Conservation (phyloP, 2,888 invertebrate species). For the Ommatoiulus sabulosus region DNA sequence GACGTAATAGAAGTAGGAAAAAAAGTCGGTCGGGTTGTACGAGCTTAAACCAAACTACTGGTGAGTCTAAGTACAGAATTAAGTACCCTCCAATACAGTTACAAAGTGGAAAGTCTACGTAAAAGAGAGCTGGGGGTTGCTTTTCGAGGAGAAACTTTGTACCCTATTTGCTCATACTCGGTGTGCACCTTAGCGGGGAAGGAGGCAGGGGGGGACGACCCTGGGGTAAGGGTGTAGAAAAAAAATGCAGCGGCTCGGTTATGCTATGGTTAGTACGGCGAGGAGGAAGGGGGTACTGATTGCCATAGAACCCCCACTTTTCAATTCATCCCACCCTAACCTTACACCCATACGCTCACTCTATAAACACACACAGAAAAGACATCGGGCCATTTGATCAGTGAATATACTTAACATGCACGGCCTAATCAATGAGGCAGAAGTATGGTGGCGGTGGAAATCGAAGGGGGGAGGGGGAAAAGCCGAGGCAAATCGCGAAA, state of each 20-base stretch:
- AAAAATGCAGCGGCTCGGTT: slow-evolving; percentile 16
- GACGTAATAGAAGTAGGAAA: slow-evolving; percentile 52
- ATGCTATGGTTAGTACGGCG: slow-evolving; percentile 41
- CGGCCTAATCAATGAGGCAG: slow-evolving; percentile 55
- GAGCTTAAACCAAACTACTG: slow-evolving; percentile 53
- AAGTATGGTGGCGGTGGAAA: slow-evolving; percentile 49
- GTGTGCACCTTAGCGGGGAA: slow-evolving; percentile 38
- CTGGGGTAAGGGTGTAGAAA: background rate
- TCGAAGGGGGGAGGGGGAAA: slow-evolving; percentile 47
- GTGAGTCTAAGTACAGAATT: slow-evolving; percentile 51
- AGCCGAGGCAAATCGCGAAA: slow-evolving; percentile 41
- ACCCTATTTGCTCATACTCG: background rate
- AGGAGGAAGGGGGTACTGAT: slow-evolving; percentile 36
- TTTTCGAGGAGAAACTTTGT: slow-evolving; percentile 48
- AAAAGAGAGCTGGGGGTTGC: slow-evolving; percentile 49
- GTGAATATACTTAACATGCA: slow-evolving; percentile 54
- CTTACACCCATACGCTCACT: slow-evolving; percentile 20
- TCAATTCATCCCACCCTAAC: slow-evolving; percentile 44
- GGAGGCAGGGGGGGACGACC: slow-evolving; percentile 45
- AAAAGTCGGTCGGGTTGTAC: slow-evolving; percentile 44
- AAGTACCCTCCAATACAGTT: slow-evolving; percentile 51
- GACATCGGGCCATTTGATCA: slow-evolving; percentile 49
- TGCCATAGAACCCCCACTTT: slow-evolving; percentile 39
- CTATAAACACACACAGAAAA: slow-evolving; percentile 32
- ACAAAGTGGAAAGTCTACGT: slow-evolving; percentile 49